Conservation (phyloP, 2,113 vertebrate species). For the Todiramphus chloris region DNA sequence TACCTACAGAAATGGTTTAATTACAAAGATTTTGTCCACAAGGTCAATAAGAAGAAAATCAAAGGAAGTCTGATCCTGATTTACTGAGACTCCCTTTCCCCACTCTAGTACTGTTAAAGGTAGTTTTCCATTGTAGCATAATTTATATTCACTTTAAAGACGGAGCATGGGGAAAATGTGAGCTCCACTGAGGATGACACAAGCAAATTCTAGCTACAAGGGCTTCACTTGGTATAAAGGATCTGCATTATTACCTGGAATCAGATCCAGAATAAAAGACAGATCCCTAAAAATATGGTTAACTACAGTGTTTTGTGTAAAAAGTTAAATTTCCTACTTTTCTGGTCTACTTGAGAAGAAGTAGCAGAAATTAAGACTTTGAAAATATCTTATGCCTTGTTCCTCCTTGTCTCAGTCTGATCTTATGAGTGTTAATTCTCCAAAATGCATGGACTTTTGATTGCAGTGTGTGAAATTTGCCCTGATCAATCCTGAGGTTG, state of each 20-base stretch:
- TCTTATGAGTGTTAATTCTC: not conserved
- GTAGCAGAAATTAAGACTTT: not conserved
- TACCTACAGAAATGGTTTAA: not conserved
- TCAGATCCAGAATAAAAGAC: not conserved
- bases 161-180: not conserved
- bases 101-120: not conserved
- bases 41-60: constrained; percentile 9
- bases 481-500: not conserved
- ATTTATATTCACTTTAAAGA: constrained; percentile 17
- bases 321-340: not conserved
- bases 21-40: not conserved
- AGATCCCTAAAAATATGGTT: not conserved
- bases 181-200: not conserved
- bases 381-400: not conserved
- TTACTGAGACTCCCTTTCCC: not conserved
- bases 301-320: not conserved
- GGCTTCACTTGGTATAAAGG: not conserved
- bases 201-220: not conserved
- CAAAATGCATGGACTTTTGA: not conserved
- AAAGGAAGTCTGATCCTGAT: not conserved
- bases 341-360: not conserved
- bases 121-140: not conserved
- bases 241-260: not conserved
- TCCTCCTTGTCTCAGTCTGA: not conserved
- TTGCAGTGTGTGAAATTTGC: not conserved